Base-by-base conservation (phyloP, 2,113 vertebrate genomes). In the Syngnathus floridae region DNA sequence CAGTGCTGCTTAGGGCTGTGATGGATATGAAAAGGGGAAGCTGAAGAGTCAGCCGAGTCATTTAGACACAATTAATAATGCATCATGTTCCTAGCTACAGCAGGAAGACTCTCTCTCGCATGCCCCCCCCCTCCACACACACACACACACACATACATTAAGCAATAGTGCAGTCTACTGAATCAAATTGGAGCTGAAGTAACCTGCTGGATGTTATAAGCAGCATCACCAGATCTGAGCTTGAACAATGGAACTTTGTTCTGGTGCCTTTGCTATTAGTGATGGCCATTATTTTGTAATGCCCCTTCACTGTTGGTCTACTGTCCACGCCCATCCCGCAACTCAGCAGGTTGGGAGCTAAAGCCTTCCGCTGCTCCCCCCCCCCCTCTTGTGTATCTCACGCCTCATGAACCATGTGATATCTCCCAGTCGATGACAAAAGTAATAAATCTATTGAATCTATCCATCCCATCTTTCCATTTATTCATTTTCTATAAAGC, bases 51-150 rank as follows among this genome's bases (percentile, higher is more conserved):
- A 65, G 60, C 66, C 26, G 49, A 49, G 66, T 62, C 80, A 83
- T 74, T 78, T 76, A 76, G 68, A 68, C 41, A 5, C 43, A 66
- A 85, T 85, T 56, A 85, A 85, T 85, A 76, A 85, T 85, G 67
- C 71, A 85, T 72, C 37, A 21, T 5, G n/a, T 65, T 74, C 64
- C 72, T 64, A 43, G 78, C 61, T 59, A 74, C 59, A 66, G 69
- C 75, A 78, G 73, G 75, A 68, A 71, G 68, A 66, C 21, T 45
- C 69, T 51, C 19, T 36, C 54, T 31, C 22, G 31, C 13, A 16
- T 26, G 21, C 4, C 31, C 52, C 9, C 11, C 31, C 22, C 31
- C 52, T 31, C 9, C 19, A 46, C 16, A n/a, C 48, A 61, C 52
- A 49, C 59, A 62, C 51, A 57, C 36, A 57, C 26, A 54, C 46